These are phyloP conservation scores for Ahaetulla prasina DNA, from an alignment of 2,113 vertebrate species.

Conservation along the genomic window DNA sequence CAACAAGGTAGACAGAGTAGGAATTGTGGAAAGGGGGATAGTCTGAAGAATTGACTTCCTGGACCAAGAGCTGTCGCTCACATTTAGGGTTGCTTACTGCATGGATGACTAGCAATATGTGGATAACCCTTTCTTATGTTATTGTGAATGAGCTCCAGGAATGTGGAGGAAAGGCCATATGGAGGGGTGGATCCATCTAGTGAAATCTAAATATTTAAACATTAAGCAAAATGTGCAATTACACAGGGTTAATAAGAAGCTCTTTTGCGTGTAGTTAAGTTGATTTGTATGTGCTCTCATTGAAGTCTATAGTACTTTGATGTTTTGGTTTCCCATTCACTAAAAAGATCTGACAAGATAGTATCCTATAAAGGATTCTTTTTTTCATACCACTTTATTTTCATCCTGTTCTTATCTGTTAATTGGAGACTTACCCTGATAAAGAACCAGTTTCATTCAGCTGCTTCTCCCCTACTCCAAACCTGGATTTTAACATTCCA, in stretches of 20 bases:
- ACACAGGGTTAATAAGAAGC: not conserved
- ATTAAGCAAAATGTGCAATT: not conserved
- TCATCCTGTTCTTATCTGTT: not conserved
- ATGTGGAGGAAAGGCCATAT: not conserved
- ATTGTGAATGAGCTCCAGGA: not conserved
- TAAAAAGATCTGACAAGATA: not conserved
- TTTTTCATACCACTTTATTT: not conserved
- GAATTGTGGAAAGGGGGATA: not conserved
- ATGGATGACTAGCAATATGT: not conserved
- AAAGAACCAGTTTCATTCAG: not conserved
- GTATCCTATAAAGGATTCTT: not conserved
- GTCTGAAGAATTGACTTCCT: not conserved
- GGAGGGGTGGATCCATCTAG: not conserved
- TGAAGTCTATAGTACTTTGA: not conserved
- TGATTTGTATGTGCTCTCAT: not conserved
- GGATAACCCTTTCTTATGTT: not conserved
- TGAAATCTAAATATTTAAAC: not conserved
- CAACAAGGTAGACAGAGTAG: not conserved
- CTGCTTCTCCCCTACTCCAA: not conserved
- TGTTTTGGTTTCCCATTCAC: not conserved
- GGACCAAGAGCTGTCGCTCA: too few species aligned
- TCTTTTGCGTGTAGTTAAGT: not conserved
- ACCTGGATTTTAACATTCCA: not conserved
- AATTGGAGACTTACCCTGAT: not conserved
- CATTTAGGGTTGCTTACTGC: not conserved